Percentiles rank a stretch among this genome's conserved stretches.
Conservation (phyloP, 2,113 vertebrate genomes). For the Corythaeola cristata region DNA sequence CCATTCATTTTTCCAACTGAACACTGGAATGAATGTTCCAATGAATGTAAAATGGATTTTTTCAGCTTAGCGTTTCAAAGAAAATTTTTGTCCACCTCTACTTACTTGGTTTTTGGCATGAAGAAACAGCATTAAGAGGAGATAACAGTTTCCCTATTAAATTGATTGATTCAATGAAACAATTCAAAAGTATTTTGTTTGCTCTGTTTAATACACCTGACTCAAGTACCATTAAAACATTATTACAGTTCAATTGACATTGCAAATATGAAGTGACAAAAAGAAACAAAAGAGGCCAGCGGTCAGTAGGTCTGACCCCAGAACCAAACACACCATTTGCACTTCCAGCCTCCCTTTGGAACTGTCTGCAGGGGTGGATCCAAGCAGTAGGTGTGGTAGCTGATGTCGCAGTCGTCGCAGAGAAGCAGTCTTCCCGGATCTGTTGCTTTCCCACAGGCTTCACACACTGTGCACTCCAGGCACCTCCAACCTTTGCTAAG, state of each 20-base stretch:
- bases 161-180: neutral
- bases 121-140: neutral
- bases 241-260: neutral
- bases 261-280: neutral
- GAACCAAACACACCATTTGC: conserved; percentile 87
- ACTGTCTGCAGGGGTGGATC: conserved; percentile 94
- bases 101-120: neutral
- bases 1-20: neutral
- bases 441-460: conserved; percentile 93
- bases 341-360: conserved; percentile 98
- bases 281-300: neutral
- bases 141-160: neutral
- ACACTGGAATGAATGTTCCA: neutral
- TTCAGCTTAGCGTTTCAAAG: neutral
- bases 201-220: neutral
- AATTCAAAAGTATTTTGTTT: neutral
- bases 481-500: conserved; percentile 98
- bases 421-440: conserved; percentile 92
- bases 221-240: neutral
- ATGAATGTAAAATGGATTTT: neutral
- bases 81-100: neutral
- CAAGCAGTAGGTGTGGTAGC: conserved; percentile 97
- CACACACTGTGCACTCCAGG: conserved; percentile 96
- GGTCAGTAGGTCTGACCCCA: neutral
- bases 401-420: conserved; percentile 98